Base-by-base conservation (phyloP, 92 coral and sea anemone genomes). In the Heteractis magnifica region DNA sequence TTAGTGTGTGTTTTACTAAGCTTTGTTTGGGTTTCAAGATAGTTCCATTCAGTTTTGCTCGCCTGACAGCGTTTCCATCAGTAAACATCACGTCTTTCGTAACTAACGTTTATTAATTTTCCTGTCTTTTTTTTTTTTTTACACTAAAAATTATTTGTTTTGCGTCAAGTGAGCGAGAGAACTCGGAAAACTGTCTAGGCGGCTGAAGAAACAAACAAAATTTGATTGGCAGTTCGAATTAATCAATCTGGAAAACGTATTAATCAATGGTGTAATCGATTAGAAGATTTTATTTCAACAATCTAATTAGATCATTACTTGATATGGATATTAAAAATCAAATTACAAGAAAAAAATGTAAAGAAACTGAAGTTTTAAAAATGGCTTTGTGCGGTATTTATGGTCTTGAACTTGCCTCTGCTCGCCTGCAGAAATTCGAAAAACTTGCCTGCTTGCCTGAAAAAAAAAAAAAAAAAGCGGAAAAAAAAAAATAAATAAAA, bases 241-340 rank as follows among this genome's bases (percentile, higher is more conserved):
- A 56, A 14, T 18, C 15, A 11, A 56, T 56, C 62, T 56, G 4
- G 62, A 9, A 56, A 56, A 56, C 44, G 7, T 21, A 10, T 59
- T 59, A 52, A 23, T 78, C 72, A 79, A 72, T 72, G 74, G 56
- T 26, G 8, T 59, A 11, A 34, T 59, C 59, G 14, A 79, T 71
- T 16, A 12, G 15, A 7, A 49, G 34, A 41, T 19, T 26, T 0
- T 26, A 26, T 59, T 72, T 59, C 72, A 79, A 72, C 72, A 62
- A 62, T 8, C 72, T 72, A 72, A 79, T 59, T 50, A 72, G 10
- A 18, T 72, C 18, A 44, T 26, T 26, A 26, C 16, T 12, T 3
- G 41, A 73, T 34, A 34, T 34, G 44, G 44, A 34, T 34, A 34
- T 34, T 34, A 34, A 0, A 34, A 34, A 34, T 34, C 44, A 34